Evolutionary conservation across 1,140 invertebrate genomes (phyloP), one percentile per base, ranked within the genome.

Genomic region (Drosophila gunungcola): DNA sequence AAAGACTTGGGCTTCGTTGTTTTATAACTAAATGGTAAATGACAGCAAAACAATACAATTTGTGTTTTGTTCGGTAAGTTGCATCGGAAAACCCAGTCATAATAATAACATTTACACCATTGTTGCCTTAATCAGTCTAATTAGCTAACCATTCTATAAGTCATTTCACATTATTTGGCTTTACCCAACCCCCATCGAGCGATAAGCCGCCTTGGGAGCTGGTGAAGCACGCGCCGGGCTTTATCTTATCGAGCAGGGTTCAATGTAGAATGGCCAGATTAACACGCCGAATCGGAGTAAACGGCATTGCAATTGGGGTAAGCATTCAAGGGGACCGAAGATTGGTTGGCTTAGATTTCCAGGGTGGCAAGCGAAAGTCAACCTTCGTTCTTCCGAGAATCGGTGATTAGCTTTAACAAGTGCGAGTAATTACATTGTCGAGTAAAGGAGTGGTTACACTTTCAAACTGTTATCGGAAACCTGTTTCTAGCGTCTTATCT

Each of bases 231-330:
- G 61, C 64, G 64, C 64, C 63, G 6, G 43, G 42, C n/a, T 16
- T 49, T 67, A 67, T 67, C 63, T 67, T 65, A 67, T 67, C 63
- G 45, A 27, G 4, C 34, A 4, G 5, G 32, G 32, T 64, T 64
- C 41, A 36, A 61, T 64, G 63, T 25, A 51, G 36, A 13, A 65
- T 51, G 32, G 36, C 7, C 61, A 67, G 61, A 67, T 67, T 67
- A 67, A 16, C 43, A 11, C 34, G 9, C n/a, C 12, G 34, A 67
- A 67, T 67, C 60, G 60, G 16, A 65, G 60, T 67, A 65, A 67
- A 48, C 13, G 12, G 16, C 16, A 21, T 21, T 27, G 34, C 43
- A 49, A 45, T 61, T 65, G 36, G 21, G 27, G 38, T 6, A 11
- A 11, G 25, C 11, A 12, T 36, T 65, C 42, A 65, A 65, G 58